Evolutionary conservation across 2,888 invertebrate species (phyloP).

Genomic region (Macrosoma leucophasiata): DNA sequence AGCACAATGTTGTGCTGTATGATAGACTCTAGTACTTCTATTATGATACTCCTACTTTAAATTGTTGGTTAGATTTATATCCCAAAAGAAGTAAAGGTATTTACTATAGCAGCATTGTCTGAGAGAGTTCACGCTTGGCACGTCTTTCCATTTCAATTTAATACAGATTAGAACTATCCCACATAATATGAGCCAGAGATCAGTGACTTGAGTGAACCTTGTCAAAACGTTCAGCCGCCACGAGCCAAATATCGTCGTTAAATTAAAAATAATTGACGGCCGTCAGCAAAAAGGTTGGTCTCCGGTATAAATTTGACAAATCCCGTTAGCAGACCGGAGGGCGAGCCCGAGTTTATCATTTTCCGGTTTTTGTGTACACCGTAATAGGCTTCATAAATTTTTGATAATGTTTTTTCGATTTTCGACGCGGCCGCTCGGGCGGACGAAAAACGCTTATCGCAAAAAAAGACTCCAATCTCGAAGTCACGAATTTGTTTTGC

Average conservation of each 20-base stretch:
- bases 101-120: background rate
- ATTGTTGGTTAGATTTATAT: too few relatives aligned
- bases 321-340: slow-evolving; percentile 50
- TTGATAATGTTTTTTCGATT: slow-evolving; percentile 58
- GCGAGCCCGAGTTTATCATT: slow-evolving; percentile 47
- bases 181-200: background rate
- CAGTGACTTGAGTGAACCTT: background rate
- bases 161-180: slow-evolving; percentile 7
- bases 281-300: slow-evolving; percentile 34
- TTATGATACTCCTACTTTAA: too few relatives aligned
- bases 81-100: background rate
- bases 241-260: slow-evolving; percentile 23
- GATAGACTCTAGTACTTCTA: too few relatives aligned
- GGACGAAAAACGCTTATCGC: slow-evolving; percentile 28
- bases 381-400: slow-evolving; percentile 69
- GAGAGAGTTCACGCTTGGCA: slow-evolving; percentile 6
- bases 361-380: slow-evolving; percentile 53
- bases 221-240: slow-evolving; percentile 15
- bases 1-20: too few relatives aligned
- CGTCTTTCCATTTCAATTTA: slow-evolving; percentile 5
- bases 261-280: slow-evolving; percentile 52
- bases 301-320: slow-evolving; percentile 45
- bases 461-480: too few relatives aligned
- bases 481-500: too few relatives aligned
- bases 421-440: slow-evolving; percentile 32